Evolutionary conservation across 2,113 vertebrate species (phyloP).

Genomic region (Thalassoma bifasciatum): DNA sequence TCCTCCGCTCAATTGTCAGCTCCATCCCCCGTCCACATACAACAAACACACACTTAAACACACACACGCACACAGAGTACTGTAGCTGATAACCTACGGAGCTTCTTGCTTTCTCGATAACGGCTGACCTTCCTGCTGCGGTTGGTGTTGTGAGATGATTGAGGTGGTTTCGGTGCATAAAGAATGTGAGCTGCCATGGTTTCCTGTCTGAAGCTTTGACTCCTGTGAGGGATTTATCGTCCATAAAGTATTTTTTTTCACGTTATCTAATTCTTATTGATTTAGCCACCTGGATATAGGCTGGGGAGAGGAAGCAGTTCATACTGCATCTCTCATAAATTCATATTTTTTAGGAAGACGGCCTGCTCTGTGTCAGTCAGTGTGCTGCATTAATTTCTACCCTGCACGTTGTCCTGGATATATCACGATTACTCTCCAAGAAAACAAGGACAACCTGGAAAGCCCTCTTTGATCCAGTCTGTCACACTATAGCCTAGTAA

Average conservation of each 20-base stretch:
- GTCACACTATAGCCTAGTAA: constrained; percentile 72
- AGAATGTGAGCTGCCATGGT: constrained; percentile 54
- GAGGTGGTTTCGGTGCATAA: constrained; percentile 65
- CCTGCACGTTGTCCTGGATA: constrained; percentile 70
- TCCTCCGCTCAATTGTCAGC: constrained; percentile 80
- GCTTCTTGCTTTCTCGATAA: constrained; percentile 78
- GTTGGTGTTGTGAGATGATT: constrained; percentile 76
- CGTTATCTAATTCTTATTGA: constrained; percentile 30
- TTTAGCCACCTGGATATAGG: neutral
- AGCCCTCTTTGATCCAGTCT: constrained; percentile 77
- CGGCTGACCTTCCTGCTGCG: constrained; percentile 74
- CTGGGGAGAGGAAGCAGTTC: neutral
- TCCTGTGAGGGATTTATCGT: constrained; percentile 43
- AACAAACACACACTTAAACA: constrained; percentile 56
- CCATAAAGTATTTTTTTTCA: constrained; percentile 40
- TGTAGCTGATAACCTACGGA: constrained; percentile 75
- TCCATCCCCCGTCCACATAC: constrained; percentile 79
- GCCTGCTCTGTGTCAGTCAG: constrained; percentile 51
- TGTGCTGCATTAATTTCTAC: constrained; percentile 51
- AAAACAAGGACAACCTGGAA: constrained; percentile 77
- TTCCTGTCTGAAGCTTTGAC: constrained; percentile 50
- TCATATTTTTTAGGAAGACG: constrained; percentile 43
- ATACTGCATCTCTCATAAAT: constrained; percentile 7
- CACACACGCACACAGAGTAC: constrained; percentile 42
- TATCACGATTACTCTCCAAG: constrained; percentile 73